phyloP scores from a whole-genome alignment of 2,888 invertebrate genomes.

The Lasioglossum oenotherae region DNA sequence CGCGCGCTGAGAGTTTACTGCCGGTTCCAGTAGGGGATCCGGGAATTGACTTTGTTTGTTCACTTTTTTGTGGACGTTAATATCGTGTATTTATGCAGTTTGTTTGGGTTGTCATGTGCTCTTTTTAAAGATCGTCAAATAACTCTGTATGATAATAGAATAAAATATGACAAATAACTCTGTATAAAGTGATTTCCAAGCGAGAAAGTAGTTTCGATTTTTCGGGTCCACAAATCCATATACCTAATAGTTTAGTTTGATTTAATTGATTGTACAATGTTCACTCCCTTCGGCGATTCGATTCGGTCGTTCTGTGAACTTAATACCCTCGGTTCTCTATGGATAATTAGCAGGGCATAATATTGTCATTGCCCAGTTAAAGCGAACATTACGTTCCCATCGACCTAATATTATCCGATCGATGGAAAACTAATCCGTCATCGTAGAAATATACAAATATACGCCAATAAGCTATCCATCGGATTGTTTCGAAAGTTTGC shows the following conservation, averaged over 20 bases:
- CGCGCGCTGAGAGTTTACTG: neutral
- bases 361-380: neutral
- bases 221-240: neutral
- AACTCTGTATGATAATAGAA: neutral
- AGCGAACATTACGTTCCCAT: neutral
- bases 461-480: neutral
- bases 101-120: neutral
- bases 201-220: no score
- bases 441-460: conserved; percentile 1
- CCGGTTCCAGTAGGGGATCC: neutral
- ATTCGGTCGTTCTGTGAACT: neutral
- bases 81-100: neutral
- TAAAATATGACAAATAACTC: neutral
- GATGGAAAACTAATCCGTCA: neutral
- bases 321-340: neutral
- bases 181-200: neutral
- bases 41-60: neutral
- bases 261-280: neutral
- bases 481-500: conserved; percentile 7
- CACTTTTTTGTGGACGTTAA: neutral
- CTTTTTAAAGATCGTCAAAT: neutral
- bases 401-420: neutral
- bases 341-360: neutral
- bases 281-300: neutral
- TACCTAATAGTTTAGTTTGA: neutral